Base-by-base conservation (phyloP, 2,888 invertebrate genomes). In the Tryphoninae sp. region DNA sequence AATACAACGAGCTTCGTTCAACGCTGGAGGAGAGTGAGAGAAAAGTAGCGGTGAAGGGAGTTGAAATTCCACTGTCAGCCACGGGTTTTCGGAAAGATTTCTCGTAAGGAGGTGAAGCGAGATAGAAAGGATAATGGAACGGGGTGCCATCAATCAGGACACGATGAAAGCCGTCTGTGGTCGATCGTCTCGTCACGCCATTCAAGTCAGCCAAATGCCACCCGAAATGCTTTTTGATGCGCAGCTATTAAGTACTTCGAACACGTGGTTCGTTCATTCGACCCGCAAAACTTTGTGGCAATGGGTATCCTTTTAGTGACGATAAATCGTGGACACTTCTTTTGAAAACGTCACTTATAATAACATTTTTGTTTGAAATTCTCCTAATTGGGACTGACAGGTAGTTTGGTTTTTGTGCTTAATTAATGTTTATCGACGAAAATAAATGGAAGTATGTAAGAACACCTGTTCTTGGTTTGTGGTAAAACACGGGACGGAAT, bases 71-170 rank as follows among this genome's bases (percentile, higher is more conserved):
- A 79, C 74, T 80, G 82, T 78, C 74, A 81, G 83, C 82, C 64
- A 81, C 82, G 79, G 84, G 45, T 9, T 80, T 84, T 84, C 82
- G 83, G 84, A 78, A 80, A 82, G 84, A 85, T 85, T 83, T 85
- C 83, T 81, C 84, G 76, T 51, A 71, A 74, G 16, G 69, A 75
- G 68, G 42, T 22, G 40, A 61, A 77, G 81, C 68, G 22, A 62
- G 64, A 64, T 62, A 73, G 72, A 82, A 42, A 62, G 68, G 62
- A 53, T 42, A 85, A 83, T 78, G 84, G 84, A 85, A 87, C 80
- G 77, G 84, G 83, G 80, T 83, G 84, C 88, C 89, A 89, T 90
- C 88, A 89, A 90, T 90, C 90, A 89, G 86, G 64, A 82, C 82
- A 69, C 84, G 85, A 87, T 86, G 86, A 89, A 89, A 88, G 86